phyloP scores from a whole-genome alignment of 2,113 vertebrate genomes.

The Alaudala cheleensis region DNA sequence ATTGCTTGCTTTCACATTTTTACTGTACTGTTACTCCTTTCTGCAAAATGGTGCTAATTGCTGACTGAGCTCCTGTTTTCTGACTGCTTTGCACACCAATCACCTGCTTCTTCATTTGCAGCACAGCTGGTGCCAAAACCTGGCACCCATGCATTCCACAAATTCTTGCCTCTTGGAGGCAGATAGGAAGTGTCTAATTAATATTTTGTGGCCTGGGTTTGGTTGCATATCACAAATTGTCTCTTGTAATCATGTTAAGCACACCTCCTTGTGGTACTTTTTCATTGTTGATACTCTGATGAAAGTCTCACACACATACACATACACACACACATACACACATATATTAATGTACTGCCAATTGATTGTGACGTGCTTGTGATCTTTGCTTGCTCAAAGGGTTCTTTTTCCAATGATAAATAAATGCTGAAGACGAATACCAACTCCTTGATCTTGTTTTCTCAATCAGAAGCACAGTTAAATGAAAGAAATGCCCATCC shows the following conservation, averaged over 20 bases:
- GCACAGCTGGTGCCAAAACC: neutral
- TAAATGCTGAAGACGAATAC: constrained; percentile 89
- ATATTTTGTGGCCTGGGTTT: constrained; percentile 89
- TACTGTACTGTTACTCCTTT: constrained; percentile 21
- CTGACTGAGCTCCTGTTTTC: constrained; percentile 20
- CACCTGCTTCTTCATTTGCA: constrained; percentile 36
- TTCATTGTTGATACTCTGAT: constrained; percentile 79
- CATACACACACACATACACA: neutral
- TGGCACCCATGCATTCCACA: neutral
- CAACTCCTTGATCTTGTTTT: constrained; percentile 78
- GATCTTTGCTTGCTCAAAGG: constrained; percentile 92
- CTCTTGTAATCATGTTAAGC: constrained; percentile 72
- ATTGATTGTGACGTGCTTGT: constrained; percentile 93
- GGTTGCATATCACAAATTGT: constrained; percentile 76
- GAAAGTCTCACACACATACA: constrained; percentile 45
- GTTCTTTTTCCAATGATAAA: constrained; percentile 81
- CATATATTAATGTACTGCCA: constrained; percentile 81
- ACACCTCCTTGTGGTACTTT: constrained; percentile 82
- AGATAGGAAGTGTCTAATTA: constrained; percentile 77
- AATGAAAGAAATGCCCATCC: neutral
- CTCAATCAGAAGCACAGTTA: constrained; percentile 65
- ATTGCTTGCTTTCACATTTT: constrained; percentile 9
- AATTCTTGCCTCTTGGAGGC: constrained; percentile 57
- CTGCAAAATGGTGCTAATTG: constrained; percentile 47
- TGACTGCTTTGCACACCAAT: constrained; percentile 42